Base-by-base conservation (phyloP, 2,888 invertebrate species). In the Papilio elwesi region DNA sequence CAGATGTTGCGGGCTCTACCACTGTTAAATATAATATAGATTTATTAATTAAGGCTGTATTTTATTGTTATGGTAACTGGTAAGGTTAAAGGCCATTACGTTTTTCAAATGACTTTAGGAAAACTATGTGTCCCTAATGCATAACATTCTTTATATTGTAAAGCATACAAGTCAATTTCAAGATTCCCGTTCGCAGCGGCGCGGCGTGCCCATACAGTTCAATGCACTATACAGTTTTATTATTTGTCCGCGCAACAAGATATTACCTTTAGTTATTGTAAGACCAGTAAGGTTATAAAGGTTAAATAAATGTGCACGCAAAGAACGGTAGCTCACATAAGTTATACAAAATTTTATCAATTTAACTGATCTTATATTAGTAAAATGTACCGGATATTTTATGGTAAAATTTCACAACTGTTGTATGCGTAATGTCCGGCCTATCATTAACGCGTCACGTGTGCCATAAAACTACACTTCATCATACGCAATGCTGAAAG, bases 211-310 rank as follows among this genome's bases (percentile, higher is more conserved):
- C 38, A 59, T 59, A 36, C 38, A 38, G 66, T 66, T 53, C 53
- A 66, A 66, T 43, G 53, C 43, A 52, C 66, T 66, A 51, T 65
- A 43, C 53, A 66, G 53, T 12, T 66, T 66, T 53, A 66, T 66
- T 66, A 13, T 59, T 59, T 38, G 59, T 38, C n/a, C 9, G 9
- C 3, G 9, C 9, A n/a, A 51, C 51, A n/a, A 51, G 51, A 26
- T 6, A 43, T 43, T 43, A 43, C 38, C 38, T 59, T 59, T 13
- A 36, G 36, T 26, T 55, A 36, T 59, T 59, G 59, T n/a, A 59
- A 57, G 13, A 59, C 59, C 38, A 8, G 38, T 59, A 38, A 3
- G 8, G 26, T 8, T 1, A n/a, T 43, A n/a, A 13, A 38, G 9
- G 38, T 13, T 55, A 26, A 11, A n/a, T 36, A 9, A 11, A 4